A percentile compares a stretch with the other conserved stretches of the same genome.
Conservation (phyloP, 2,797 vertebrate genomes). For the Limosa lapponica region DNA sequence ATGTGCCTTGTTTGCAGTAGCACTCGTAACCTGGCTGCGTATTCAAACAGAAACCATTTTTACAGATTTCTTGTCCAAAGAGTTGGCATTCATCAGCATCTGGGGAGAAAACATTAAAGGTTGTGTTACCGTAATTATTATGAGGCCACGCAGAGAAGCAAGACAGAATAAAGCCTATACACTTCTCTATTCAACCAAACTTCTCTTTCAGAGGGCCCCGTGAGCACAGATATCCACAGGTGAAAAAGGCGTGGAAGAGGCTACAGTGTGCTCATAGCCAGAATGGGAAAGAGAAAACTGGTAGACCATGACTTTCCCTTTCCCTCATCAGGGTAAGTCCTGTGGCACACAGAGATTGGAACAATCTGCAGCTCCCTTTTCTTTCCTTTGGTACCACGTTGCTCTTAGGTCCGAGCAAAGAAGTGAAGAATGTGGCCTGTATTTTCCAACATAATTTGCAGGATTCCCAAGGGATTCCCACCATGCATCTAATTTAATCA, state of each 20-base stretch:
- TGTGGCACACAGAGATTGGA: neutral
- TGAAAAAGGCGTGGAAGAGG: neutral
- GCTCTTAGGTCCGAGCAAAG: neutral
- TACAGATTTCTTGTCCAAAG: conserved; percentile 94
- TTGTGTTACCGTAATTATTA: neutral
- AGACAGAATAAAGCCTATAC: neutral
- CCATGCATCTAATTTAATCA: neutral
- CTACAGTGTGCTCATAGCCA: neutral
- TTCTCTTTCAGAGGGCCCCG: neutral
- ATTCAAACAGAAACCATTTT: conserved; percentile 93
- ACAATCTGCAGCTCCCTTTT: neutral
- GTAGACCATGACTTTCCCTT: neutral
- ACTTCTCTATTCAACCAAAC: neutral
- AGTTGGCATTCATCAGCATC: conserved; percentile 94
- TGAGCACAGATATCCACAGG: neutral
- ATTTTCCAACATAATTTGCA: neutral
- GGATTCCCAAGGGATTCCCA: neutral
- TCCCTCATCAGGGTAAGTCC: neutral
- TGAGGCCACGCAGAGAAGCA: neutral
- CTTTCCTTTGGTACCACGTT: neutral
- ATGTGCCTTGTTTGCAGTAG: conserved; percentile 93
- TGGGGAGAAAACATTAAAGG: conserved; percentile 57
- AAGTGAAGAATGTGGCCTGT: neutral
- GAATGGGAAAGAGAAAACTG: neutral
- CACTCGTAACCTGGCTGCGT: conserved; percentile 90